Base-by-base conservation (phyloP, 2,113 vertebrate genomes). In the Rallus limicola region DNA sequence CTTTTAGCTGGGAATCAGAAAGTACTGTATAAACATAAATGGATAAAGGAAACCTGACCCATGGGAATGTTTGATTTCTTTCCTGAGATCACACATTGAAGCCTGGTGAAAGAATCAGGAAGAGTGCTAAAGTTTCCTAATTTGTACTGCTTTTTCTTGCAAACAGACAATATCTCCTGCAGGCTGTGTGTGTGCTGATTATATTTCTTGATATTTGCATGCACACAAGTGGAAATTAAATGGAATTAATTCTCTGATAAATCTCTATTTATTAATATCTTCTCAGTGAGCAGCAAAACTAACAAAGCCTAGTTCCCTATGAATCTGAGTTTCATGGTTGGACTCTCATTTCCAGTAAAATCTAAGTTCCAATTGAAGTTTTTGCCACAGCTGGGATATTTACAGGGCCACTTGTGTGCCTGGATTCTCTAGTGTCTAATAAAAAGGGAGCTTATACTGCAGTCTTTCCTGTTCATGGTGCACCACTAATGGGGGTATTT, bases 51-150 rank as follows among this genome's bases (percentile, higher is more conserved):
- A 94, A 64, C 33, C 48, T 84, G 82, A 76, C 82, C 85, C 88
- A 91, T 87, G 93, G 86, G 88, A 92, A 84, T 92, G 62, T 93
- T 91, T 96, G 74, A 91, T 79, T 85, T 91, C 80, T 83, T 91
- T 82, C 78, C 71, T 75, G 84, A 87, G 77, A 82, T 95, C 87
- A 74, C 65, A 76, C 60, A 13, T 44, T 89, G 90, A 80, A 88
- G 62, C 18, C 50, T 65, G 55, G 50, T 62, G 70, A 88, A 88
- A 59, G 55, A 93, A 44, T 38, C 38, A 62, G 86, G 90, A 94
- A 65, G 50, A 56, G 15, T 88, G 88, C 82, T 71, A 88, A 28
- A n/a, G 11, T 42, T 91, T 95, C 88, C 68, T 70, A 46, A 67
- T 88, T 82, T 70, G 31, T 29, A 59, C 26, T 29, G 67, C 75